A percentile compares a stretch with the other conserved stretches of the same genome.
phyloP scores from a whole-genome alignment of 2,797 vertebrate species.

The Phylloscopus collybita region DNA sequence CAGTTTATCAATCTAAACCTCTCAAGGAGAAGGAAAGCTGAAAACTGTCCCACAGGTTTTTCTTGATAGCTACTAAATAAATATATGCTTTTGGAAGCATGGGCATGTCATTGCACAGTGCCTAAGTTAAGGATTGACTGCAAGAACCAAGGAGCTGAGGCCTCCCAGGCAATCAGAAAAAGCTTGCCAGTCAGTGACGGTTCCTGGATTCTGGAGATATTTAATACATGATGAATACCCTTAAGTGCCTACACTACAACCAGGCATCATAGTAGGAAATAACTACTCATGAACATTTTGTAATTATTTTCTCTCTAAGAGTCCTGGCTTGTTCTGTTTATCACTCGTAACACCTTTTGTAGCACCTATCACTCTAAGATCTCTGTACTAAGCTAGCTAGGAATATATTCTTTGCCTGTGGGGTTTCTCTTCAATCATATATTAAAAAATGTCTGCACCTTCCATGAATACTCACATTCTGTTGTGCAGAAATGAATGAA shows the following conservation, averaged over 20 bases:
- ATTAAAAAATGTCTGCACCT: neutral
- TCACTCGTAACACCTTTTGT: neutral
- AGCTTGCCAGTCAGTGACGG: neutral
- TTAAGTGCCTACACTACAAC: neutral
- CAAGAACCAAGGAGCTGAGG: neutral
- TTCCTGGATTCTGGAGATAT: neutral
- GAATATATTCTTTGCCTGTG: neutral
- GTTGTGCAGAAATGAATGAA: neutral
- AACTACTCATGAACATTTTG: conserved; percentile 1
- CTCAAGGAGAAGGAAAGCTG: neutral
- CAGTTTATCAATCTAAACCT: neutral
- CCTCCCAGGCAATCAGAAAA: neutral
- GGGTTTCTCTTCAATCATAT: neutral
- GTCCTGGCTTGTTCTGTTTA: conserved; percentile 1
- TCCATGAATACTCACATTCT: neutral
- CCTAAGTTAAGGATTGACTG: neutral
- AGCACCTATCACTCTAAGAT: neutral
- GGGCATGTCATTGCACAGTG: neutral
- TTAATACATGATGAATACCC: neutral
- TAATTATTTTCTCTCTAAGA: conserved; percentile 29
- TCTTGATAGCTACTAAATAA: neutral
- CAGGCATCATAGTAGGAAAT: neutral
- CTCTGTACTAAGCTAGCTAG: neutral
- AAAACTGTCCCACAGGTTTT: neutral
- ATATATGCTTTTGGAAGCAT: neutral